These are phyloP conservation scores for Ambastaia sidthimunki DNA, from an alignment of 2,797 vertebrate species.

Conservation along the genomic window DNA sequence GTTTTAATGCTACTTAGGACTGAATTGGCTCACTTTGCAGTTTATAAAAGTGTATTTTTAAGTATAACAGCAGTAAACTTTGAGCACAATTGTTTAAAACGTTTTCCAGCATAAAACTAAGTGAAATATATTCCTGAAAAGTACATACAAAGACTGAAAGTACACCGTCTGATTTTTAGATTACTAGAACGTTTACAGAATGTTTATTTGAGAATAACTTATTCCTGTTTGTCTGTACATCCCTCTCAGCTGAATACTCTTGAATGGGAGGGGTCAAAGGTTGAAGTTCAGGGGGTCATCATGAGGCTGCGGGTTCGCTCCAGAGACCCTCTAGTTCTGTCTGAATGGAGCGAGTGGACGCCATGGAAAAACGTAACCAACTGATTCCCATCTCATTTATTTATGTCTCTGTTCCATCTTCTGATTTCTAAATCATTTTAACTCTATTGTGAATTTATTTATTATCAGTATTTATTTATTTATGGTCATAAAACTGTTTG, in stretches of 20 bases:
- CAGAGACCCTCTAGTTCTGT: constrained; percentile 73
- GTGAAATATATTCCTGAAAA: too few species aligned
- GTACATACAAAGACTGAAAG: too few species aligned
- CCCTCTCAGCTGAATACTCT: constrained; percentile 9
- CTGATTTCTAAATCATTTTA: neutral
- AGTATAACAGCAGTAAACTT: too few species aligned
- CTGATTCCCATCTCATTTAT: constrained; percentile 11
- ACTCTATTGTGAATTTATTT: neutral
- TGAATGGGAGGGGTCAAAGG: constrained; percentile 15
- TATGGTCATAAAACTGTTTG: neutral
- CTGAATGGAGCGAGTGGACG: constrained; percentile 79
- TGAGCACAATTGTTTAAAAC: too few species aligned
- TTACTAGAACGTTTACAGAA: too few species aligned
- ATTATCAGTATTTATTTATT: constrained; percentile 27
- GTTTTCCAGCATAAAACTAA: too few species aligned
- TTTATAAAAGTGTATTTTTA: too few species aligned
- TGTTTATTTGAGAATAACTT: too few species aligned
- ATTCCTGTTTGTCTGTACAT: neutral
- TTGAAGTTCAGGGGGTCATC: constrained; percentile 62
- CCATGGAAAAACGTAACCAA: constrained; percentile 76
- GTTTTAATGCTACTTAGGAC: too few species aligned
- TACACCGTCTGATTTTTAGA: neutral
- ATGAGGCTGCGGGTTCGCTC: constrained; percentile 73
- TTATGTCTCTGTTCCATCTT: constrained; percentile 21
- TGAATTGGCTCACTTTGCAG: too few species aligned